phyloP scores from a whole-genome alignment of 2,797 vertebrate species.

The Chaetophractus vellerosus region DNA sequence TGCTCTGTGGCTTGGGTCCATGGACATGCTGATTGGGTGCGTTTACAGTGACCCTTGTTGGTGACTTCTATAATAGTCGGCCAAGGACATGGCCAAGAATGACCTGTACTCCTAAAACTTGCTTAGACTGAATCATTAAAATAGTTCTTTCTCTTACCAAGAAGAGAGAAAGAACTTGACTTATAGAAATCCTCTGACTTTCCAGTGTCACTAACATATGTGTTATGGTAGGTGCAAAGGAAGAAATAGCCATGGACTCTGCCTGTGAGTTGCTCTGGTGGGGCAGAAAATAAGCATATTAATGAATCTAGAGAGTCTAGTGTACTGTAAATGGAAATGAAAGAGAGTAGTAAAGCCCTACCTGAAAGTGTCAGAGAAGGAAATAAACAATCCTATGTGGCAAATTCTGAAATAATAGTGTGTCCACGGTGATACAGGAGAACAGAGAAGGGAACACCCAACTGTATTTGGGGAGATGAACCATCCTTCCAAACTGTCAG shows the following conservation, averaged over 20 bases:
- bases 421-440: no score
- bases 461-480: no score
- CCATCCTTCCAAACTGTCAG: no score
- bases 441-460: no score
- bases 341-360: no score
- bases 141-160: not conserved
- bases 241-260: not conserved
- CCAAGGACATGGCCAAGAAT: not conserved
- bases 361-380: no score
- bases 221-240: not conserved
- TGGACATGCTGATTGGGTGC: no score
- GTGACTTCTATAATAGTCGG: not conserved
- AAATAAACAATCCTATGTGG: no score
- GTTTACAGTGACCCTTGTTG: not conserved
- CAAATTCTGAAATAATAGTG: no score
- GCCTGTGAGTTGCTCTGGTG: not conserved
- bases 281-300: not conserved
- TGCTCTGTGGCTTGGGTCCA: not conserved
- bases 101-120: not conserved
- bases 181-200: not conserved
- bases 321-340: no score
- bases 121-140: not conserved
- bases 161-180: not conserved
- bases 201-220: not conserved
- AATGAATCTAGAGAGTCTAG: no score